A percentile compares a stretch with the other conserved stretches of the same genome.
Evolutionary conservation across 2,113 vertebrate species (phyloP).

Genomic region (Embiotoca jacksoni): DNA sequence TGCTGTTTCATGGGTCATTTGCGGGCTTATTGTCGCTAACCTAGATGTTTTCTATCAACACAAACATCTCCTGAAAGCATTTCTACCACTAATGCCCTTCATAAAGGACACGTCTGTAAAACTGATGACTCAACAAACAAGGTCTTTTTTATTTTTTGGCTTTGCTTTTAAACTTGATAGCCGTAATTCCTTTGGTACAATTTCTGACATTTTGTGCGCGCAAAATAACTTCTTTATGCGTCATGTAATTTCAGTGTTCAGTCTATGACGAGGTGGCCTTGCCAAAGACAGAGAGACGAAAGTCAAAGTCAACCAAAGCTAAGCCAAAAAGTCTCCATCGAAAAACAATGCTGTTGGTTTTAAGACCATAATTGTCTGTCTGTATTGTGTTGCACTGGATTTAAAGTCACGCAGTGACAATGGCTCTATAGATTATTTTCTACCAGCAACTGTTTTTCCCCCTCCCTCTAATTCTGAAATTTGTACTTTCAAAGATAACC

Average conservation of each 20-base stretch:
- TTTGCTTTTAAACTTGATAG: background rate
- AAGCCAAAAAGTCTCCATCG: background rate
- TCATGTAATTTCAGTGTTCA: background rate
- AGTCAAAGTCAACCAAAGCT: background rate
- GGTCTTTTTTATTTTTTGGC: background rate
- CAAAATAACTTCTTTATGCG: background rate
- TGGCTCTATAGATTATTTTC: slow-evolving; percentile 25
- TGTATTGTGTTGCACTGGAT: slow-evolving; percentile 21
- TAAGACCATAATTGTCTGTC: background rate
- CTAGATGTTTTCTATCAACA: background rate
- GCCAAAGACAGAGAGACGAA: background rate
- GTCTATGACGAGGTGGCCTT: background rate
- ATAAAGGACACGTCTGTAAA: background rate
- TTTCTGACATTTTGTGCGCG: background rate
- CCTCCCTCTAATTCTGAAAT: background rate
- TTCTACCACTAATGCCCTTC: background rate
- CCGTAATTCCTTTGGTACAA: background rate
- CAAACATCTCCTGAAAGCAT: background rate
- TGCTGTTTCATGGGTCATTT: too few relatives aligned
- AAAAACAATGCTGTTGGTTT: slow-evolving; percentile 9
- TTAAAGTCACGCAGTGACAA: slow-evolving; percentile 1
- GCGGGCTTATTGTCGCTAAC: too few relatives aligned
- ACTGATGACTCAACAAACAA: background rate
- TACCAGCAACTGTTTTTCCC: background rate
- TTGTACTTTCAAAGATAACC: slow-evolving; percentile 9